Percentiles rank a stretch among this genome's conserved stretches.
phyloP scores from a whole-genome alignment of 2,888 invertebrate genomes.

The Ametastegia equiseti region DNA sequence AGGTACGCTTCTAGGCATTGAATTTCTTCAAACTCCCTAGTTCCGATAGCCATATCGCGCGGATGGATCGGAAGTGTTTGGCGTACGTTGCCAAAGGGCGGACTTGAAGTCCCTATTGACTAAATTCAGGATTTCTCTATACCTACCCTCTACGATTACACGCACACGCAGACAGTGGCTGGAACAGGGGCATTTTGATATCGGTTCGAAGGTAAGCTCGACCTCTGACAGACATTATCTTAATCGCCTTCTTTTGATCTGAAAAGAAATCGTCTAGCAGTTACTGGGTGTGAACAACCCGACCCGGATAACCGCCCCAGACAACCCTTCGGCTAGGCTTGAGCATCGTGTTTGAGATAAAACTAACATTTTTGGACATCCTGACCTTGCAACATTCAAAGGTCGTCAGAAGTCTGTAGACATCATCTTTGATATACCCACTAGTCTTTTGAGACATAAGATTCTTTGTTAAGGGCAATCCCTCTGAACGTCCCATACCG shows the following conservation, averaged over 20 bases:
- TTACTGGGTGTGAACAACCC: not conserved
- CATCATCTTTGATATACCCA: not conserved
- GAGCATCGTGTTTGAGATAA: slow-evolving; percentile 12
- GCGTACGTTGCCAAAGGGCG: slow-evolving; percentile 32
- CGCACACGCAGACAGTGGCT: not conserved
- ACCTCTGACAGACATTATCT: slow-evolving; percentile 28
- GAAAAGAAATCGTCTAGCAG: slow-evolving; percentile 21
- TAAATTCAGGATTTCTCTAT: not conserved
- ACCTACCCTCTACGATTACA: not conserved
- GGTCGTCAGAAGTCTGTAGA: not conserved
- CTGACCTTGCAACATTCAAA: slow-evolving; percentile 6
- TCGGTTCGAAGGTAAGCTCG: not conserved
- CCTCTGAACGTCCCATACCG: not conserved
- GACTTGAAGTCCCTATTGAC: slow-evolving; percentile 20
- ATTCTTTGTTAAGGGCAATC: not conserved
- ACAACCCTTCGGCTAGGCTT: slow-evolving; percentile 3
- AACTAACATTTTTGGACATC: slow-evolving; percentile 29
- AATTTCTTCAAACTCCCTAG: slow-evolving; percentile 5
- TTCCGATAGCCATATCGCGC: not conserved
- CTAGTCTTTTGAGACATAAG: not conserved
- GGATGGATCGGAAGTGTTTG: slow-evolving; percentile 36
- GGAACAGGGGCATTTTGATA: slow-evolving; percentile 3
- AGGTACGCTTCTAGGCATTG: not conserved
- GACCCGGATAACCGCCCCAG: not conserved
- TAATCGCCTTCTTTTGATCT: slow-evolving; percentile 31